A percentile compares a stretch with the other conserved stretches of the same genome.
These are phyloP conservation scores for Ardeotis arabs DNA, from an alignment of 2,113 vertebrate genomes.

Conservation along the genomic window DNA sequence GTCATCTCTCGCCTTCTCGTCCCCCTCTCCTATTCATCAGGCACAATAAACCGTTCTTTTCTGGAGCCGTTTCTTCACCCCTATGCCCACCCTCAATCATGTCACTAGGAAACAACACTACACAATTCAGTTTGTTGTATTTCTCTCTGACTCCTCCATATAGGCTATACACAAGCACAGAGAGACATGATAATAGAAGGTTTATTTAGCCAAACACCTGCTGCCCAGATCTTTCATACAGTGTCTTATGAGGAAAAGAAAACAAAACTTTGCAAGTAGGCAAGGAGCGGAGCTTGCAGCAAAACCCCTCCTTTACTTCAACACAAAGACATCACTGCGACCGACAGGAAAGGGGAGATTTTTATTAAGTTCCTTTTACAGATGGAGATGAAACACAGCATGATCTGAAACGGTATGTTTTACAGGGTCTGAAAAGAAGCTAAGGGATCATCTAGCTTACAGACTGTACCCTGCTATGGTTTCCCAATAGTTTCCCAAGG, in stretches of 20 bases:
- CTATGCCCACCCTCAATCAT: neutral
- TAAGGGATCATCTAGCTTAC: neutral
- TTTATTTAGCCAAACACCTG: constrained; percentile 21
- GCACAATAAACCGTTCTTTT: neutral
- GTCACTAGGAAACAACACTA: neutral
- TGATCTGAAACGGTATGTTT: neutral
- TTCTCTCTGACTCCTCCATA: neutral
- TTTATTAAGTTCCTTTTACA: neutral
- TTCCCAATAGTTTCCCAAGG: neutral
- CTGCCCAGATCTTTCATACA: neutral
- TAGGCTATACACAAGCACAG: neutral
- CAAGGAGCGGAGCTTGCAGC: neutral
- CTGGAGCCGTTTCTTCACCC: neutral
- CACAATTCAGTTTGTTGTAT: neutral
- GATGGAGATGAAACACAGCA: neutral
- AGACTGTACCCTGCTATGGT: neutral
- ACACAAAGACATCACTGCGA: neutral
- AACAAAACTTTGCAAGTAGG: neutral
- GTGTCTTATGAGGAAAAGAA: neutral
- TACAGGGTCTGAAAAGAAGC: neutral
- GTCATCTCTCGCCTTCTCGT: neutral
- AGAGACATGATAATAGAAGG: neutral
- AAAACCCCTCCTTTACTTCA: neutral
- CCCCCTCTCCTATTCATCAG: neutral
- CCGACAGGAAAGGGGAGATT: neutral